These are phyloP conservation scores for Pelagia noctiluca DNA, from an alignment of 30 jellyfish, hydroid and myxozoan species.

Conservation along the genomic window DNA sequence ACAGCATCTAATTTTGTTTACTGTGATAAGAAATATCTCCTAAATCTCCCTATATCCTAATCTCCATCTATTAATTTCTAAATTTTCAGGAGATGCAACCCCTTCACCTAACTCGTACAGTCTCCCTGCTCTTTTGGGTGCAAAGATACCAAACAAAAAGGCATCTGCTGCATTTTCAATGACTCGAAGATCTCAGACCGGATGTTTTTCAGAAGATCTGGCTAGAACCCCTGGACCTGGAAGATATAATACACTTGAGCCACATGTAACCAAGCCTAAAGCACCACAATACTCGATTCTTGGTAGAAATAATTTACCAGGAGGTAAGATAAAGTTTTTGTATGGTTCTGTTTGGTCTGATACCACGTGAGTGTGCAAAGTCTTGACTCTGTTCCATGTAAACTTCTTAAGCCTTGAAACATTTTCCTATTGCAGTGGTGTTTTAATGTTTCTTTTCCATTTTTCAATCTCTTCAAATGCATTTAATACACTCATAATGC, in stretches of 20 bases:
- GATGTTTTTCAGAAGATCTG: conserved; percentile 96
- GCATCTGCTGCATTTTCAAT: conserved; percentile 99
- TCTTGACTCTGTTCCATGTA: too few species aligned
- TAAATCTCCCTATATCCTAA: too few species aligned
- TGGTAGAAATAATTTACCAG: conserved; percentile 98
- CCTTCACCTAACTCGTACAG: conserved; percentile 96
- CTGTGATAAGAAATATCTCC: too few species aligned
- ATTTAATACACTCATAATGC: too few species aligned
- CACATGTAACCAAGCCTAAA: conserved; percentile 69
- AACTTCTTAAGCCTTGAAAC: not conserved
- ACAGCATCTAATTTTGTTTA: too few species aligned
- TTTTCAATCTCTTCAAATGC: too few species aligned
- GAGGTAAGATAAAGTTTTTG: too few species aligned
- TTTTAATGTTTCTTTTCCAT: too few species aligned
- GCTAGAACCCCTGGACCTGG: conserved; percentile 99
- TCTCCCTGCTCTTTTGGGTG: conserved; percentile 89
- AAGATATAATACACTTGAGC: conserved; percentile 85
- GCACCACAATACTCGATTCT: conserved; percentile 96
- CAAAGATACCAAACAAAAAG: conserved; percentile 85
- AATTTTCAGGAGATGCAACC: conserved; percentile 88
- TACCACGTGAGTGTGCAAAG: too few species aligned
- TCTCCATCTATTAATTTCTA: not conserved
- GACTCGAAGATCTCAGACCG: conserved; percentile 98
- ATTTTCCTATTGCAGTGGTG: not conserved
- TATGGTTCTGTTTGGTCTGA: too few species aligned